A percentile compares a stretch with the other conserved stretches of the same genome.
phyloP scores from a whole-genome alignment of 2,113 vertebrate species.

The Grammomys surdaster region DNA sequence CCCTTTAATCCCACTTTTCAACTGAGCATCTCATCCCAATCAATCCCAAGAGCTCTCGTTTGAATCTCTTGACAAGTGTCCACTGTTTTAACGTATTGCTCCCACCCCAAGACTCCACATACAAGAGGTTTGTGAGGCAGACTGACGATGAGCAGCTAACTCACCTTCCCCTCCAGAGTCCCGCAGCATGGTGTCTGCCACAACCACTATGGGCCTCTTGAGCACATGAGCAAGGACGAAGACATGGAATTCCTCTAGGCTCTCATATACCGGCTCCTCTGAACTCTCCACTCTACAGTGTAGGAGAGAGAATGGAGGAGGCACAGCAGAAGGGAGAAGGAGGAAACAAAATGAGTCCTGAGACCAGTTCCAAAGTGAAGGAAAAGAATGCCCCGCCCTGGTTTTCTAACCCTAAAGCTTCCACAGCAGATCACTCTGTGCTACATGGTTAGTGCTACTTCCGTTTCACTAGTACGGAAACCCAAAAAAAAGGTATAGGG shows the following conservation, averaged over 20 bases:
- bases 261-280: constrained; percentile 98
- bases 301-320: neutral
- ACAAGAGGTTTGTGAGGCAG: too few relatives aligned
- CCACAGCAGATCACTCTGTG: neutral
- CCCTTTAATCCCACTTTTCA: neutral
- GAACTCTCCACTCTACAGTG: constrained; percentile 90
- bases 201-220: constrained; percentile 94
- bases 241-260: constrained; percentile 97
- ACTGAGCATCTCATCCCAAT: neutral
- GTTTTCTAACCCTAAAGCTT: neutral
- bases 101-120: neutral
- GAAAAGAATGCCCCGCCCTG: neutral
- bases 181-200: constrained; percentile 98
- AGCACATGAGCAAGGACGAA: constrained; percentile 97
- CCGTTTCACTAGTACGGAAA: neutral
- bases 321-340: neutral
- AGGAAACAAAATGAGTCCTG: neutral
- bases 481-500: neutral
- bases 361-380: neutral
- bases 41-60: constrained; percentile 4
- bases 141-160: neutral
- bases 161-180: constrained; percentile 98
- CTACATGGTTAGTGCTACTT: neutral
- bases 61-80: constrained; percentile 3
- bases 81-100: neutral